These are phyloP conservation scores for Sciurus vulgaris DNA, from an alignment of 2,797 vertebrate genomes.

Conservation along the genomic window DNA sequence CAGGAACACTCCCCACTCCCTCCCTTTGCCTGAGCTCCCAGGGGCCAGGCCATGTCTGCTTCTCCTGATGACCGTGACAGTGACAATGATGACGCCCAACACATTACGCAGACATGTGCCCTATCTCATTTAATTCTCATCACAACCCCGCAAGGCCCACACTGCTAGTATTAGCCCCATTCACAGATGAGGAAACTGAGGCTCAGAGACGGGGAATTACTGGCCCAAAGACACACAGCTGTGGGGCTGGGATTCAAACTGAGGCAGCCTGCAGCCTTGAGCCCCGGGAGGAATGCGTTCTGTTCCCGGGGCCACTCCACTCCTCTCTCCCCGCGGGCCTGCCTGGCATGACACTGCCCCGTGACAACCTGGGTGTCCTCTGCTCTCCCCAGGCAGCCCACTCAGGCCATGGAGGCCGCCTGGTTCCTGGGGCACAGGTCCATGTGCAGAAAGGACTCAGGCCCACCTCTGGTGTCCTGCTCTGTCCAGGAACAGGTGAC, in stretches of 20 bases:
- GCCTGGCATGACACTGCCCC: background rate
- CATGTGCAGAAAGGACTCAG: slow-evolving; percentile 55
- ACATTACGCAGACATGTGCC: fast-evolving
- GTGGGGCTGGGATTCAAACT: background rate
- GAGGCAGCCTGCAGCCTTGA: background rate
- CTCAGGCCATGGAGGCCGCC: background rate
- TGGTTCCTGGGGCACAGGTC: background rate
- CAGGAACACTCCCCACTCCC: fast-evolving
- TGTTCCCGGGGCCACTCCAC: background rate
- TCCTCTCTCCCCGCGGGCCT: background rate
- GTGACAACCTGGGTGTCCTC: background rate
- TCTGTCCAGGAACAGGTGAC: slow-evolving; percentile 60
- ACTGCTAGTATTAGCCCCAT: background rate
- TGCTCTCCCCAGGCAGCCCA: too few relatives aligned
- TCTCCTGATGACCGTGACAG: background rate
- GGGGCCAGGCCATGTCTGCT: fast-evolving
- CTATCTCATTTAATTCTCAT: background rate
- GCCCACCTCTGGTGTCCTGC: background rate
- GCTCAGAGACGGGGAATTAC: background rate
- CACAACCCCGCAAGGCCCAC: background rate
- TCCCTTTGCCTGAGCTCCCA: background rate
- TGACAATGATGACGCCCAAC: too few relatives aligned
- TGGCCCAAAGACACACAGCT: background rate
- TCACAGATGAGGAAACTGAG: slow-evolving; percentile 10
- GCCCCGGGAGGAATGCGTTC: fast-evolving